phyloP scores from a whole-genome alignment of 2,797 vertebrate species.

The Pelochelys cantorii region DNA sequence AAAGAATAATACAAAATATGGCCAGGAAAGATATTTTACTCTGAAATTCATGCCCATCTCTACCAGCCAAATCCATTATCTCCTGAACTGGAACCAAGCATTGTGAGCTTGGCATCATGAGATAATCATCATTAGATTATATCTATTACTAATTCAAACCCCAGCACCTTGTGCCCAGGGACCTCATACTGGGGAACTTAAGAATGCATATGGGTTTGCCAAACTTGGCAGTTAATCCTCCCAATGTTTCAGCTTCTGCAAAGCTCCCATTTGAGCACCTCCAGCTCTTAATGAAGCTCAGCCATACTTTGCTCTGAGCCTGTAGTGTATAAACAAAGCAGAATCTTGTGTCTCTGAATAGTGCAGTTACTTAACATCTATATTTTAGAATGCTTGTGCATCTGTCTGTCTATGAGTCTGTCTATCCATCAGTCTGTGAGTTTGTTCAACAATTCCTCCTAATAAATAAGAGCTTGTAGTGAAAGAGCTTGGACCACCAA shows the following conservation, averaged over 20 bases:
- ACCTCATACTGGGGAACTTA: background rate
- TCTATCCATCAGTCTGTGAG: no score
- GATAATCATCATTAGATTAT: background rate
- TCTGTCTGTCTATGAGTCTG: no score
- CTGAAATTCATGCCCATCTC: background rate
- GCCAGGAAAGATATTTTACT: background rate
- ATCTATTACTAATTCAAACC: background rate
- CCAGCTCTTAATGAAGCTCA: background rate
- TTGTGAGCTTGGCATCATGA: background rate
- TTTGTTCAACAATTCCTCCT: no score
- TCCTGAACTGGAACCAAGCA: background rate
- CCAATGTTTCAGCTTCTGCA: background rate
- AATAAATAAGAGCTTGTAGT: no score
- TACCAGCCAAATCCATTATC: background rate
- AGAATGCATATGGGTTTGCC: background rate
- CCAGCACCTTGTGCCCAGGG: background rate
- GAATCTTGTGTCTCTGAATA: background rate
- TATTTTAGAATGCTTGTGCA: no score
- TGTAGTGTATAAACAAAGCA: background rate
- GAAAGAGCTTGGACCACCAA: no score
- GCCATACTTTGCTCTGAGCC: background rate
- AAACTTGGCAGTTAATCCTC: background rate
- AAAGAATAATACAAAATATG: background rate
- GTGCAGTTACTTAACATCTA: background rate
- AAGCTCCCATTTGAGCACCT: background rate